Conservation (phyloP, 2,888 invertebrate genomes). For the Drosophila cracens region DNA sequence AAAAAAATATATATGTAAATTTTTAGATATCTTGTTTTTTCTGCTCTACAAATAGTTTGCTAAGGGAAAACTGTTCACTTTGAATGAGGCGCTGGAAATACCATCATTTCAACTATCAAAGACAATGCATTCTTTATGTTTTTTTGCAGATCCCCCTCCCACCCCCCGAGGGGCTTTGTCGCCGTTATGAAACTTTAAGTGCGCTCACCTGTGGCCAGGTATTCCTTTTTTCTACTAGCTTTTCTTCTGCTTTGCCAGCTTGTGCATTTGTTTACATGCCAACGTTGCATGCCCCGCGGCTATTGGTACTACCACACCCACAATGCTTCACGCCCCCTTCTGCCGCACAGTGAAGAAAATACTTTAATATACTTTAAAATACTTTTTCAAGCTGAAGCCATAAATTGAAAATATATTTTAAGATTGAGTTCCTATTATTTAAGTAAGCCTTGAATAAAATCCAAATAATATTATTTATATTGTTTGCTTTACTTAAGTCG, state of each 20-base stretch:
- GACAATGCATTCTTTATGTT: constrained; percentile 4
- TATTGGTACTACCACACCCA: constrained; percentile 51
- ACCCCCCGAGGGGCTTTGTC: constrained; percentile 30
- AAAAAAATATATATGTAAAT: constrained; percentile 1
- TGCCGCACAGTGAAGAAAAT: not conserved
- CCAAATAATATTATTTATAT: not conserved
- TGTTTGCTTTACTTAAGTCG: not conserved
- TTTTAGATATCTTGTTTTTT: constrained; percentile 27
- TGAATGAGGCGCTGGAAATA: constrained; percentile 65
- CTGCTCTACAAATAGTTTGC: constrained; percentile 16
- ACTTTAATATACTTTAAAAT: not conserved
- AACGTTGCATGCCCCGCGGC: constrained; percentile 48
- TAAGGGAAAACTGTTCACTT: constrained; percentile 27
- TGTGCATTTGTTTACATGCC: constrained; percentile 67
- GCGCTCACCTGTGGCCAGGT: constrained; percentile 58
- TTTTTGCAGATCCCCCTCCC: not conserved
- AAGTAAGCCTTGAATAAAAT: not conserved
- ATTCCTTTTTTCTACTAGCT: constrained; percentile 1
- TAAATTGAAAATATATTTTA: not conserved
- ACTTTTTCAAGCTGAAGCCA: not conserved
- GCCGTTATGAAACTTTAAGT: constrained; percentile 74
- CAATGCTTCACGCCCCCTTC: not conserved
- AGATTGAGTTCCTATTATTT: not conserved
- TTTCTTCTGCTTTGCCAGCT: constrained; percentile 1
- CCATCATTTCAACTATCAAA: constrained; percentile 43